Percentiles rank a stretch among this genome's conserved stretches.
Conservation (phyloP, 2,888 invertebrate species). For the Ceriagrion tenellum region DNA sequence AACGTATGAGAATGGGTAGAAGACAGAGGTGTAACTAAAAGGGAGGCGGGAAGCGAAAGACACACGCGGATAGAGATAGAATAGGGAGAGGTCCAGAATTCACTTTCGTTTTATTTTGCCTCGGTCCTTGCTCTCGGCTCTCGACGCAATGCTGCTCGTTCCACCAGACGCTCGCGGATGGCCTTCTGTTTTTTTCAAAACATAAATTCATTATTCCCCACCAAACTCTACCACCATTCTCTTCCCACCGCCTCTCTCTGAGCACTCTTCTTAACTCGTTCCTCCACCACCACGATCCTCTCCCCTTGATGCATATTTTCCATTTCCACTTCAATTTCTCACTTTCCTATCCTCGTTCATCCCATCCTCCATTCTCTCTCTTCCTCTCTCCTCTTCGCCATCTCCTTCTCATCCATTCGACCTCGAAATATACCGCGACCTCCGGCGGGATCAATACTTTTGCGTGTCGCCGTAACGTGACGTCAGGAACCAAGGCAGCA, state of each 20-base stretch:
- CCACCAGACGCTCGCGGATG: background rate
- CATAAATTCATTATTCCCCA: constrained; percentile 22
- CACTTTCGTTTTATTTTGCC: background rate
- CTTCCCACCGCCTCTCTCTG: background rate
- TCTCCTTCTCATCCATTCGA: constrained; percentile 15
- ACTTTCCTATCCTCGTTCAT: background rate
- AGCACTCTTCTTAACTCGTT: background rate
- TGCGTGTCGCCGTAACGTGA: constrained; percentile 62
- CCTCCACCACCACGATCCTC: background rate
- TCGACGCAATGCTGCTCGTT: no score
- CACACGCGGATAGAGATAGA: background rate
- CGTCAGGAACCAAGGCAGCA: constrained; percentile 59
- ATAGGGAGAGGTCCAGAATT: background rate
- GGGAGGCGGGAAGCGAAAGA: background rate
- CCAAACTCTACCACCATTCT: background rate
- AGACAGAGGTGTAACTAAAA: background rate
- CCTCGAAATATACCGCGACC: constrained; percentile 19
- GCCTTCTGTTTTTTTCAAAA: background rate
- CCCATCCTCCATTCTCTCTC: background rate
- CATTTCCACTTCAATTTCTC: background rate
- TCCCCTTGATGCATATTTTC: background rate
- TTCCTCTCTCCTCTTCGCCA: background rate
- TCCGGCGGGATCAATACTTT: constrained; percentile 60
- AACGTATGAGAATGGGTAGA: background rate
- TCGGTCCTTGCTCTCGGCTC: background rate